Base-by-base conservation (phyloP, 2,797 vertebrate species). In the Labroides dimidiatus region DNA sequence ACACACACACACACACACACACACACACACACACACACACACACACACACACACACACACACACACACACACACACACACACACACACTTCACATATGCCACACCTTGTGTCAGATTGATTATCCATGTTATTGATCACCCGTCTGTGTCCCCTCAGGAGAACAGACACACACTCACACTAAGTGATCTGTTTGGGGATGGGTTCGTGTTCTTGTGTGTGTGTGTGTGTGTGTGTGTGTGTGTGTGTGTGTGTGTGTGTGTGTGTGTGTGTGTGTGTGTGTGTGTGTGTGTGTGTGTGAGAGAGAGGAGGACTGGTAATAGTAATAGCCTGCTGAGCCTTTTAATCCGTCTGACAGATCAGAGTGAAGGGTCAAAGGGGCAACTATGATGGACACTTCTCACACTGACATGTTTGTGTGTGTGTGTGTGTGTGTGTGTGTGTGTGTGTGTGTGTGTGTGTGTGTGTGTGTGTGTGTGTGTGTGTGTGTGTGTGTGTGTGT, bases 61-160 rank as follows among this genome's bases (percentile, higher is more conserved):
- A 54, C 56, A 60, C 54, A 21, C 67, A 44, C 56, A 51, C 49
- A 54, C 56, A 54, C 56, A 60, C 49, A 21, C 67, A 44, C 49
- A 47, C 62, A 49, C 49, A 47, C 48, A 45, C 24, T 3, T 50
- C 56, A 60, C 54, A 21, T 64, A 44, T 50, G 57, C 45, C 8
- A 48, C 45, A 16, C 44, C 42, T 39, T 47, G 44, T 48, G 49
- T 57, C 33, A 44, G 63, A 72, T 72, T 65, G 82, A 88, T 85
- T 72, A 80, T 84, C 77, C 64, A 69, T 59, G 51, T 62, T 84
- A 91, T 91, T 90, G 90, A 90, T 89, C 58, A 50, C 42, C 57
- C 76, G 69, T 78, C 58, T 52, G 70, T 68, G 56, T 67, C 27
- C 19, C 49, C 63, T 44, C 70, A 47, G 4, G 60, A 50, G 72